Evolutionary conservation across 2,113 vertebrate genomes (phyloP), one percentile per base, ranked within the genome.

Genomic region (Erythrolamprus reginae): DNA sequence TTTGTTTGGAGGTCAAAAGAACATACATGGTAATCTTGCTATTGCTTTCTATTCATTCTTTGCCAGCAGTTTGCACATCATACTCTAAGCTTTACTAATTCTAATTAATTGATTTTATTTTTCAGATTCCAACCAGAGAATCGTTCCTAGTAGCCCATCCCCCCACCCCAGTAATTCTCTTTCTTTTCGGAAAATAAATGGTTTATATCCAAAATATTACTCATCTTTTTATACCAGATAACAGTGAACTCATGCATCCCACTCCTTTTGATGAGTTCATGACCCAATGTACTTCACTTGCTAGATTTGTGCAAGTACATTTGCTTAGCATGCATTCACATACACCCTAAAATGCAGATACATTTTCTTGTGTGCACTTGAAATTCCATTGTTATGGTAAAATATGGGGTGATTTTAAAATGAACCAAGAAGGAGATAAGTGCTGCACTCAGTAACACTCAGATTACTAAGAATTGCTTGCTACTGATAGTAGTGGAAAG

Each of bases 11-110:
- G 87, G 90, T 4, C 8, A 70, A 88, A 50, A 13, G 89, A 33
- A 7, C 89, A n/a, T 0, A 0, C 47, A 13, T 4, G 89, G 26
- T 83, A 52, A 10, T 65, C 87, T 92, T 33, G 1, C 51, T 89
- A 65, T 91, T 91, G 45, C 87, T 93, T 91, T 86, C 56, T 56
- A 26, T 86, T 56, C 82, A 58, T 58, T 88, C 88, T 86, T 92
- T 86, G 92, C 61, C 89, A 92, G 55, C 21, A 61, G 50, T 28
- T 93, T 90, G 70, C 89, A 90, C 83, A 86, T 77, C 8, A 13
- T 87, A 23, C 58, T 92, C 23, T 65, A 83, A n/a, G 13, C 82
- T 90, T 90, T 88, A 70, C 28, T 84, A 19, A 89, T 77, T 92
- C 51, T 88, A 56, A 56, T 82, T n/a, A 38, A 53, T 86, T 88